Conservation (phyloP, 1,140 invertebrate species). For the Drosophila kikkawai region DNA sequence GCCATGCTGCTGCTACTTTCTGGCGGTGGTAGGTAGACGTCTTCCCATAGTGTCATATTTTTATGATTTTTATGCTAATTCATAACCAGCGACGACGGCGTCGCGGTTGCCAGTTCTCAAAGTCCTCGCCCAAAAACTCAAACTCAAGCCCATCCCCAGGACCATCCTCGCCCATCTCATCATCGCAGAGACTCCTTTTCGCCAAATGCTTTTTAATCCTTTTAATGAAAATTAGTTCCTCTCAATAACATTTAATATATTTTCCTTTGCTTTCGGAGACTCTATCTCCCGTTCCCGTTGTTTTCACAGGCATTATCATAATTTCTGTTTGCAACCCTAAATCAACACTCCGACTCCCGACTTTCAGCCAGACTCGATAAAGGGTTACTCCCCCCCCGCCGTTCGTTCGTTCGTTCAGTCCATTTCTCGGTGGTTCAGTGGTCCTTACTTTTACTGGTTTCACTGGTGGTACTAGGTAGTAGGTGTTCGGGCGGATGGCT, state of each 20-base stretch:
- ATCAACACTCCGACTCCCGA: conserved; percentile 65
- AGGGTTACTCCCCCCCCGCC: conserved; percentile 53
- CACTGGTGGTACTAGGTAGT: not conserved
- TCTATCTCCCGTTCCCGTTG: conserved; percentile 47
- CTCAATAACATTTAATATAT: conserved; percentile 85
- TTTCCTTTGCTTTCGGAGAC: conserved; percentile 72
- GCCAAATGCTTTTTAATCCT: conserved; percentile 84
- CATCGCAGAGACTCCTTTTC: conserved; percentile 17
- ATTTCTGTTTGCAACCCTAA: conserved; percentile 84
- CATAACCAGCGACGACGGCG: conserved; percentile 59
- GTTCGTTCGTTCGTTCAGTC: not conserved
- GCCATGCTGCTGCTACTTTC: conserved; percentile 15
- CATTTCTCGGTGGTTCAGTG: conserved; percentile 39
- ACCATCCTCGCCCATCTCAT: not conserved
- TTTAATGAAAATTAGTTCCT: conserved; percentile 85
- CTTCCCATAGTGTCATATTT: conserved; percentile 78
- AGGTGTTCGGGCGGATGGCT: conserved; percentile 5
- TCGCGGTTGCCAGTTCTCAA: conserved; percentile 49
- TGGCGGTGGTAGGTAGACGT: conserved; percentile 14
- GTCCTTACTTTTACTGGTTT: conserved; percentile 8
- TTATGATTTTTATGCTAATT: conserved; percentile 85
- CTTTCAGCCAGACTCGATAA: conserved; percentile 57
- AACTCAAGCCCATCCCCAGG: not conserved
- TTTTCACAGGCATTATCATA: conserved; percentile 84
- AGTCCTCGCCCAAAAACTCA: not conserved